Evolutionary conservation across 2,797 vertebrate genomes (phyloP), one percentile per base, ranked within the genome.

Genomic region (Anguilla megastoma): DNA sequence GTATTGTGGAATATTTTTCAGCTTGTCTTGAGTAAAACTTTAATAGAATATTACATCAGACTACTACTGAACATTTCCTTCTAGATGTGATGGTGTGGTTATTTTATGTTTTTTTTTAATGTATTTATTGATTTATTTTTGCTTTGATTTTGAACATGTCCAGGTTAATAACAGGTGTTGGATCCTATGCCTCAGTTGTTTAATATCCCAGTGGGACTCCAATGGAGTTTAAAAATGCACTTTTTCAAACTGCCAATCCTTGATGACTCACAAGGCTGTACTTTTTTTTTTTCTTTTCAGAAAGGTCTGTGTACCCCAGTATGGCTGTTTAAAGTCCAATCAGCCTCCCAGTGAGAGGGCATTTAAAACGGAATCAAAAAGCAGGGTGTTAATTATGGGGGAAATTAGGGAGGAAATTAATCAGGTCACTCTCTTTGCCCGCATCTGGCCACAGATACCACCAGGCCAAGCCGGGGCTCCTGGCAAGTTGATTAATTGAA

Each of bases 321-420:
- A 21, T 87, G 91, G 88, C 87, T 86, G 89, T 89, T 90, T 90
- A 95, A 94, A 95, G 92, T 90, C 93, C 88, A 93, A 94, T 95
- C 94, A 95, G 91, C 93, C 93, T 94, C 94, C 95, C 94, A 92
- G 92, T 94, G 94, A 92, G 94, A 96, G 89, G 92, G 95, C 95
- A 95, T 95, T 94, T 94, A 93, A 45, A 87, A 91, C 89, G 88
- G 91, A 94, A 94, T 95, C 93, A 95, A 94, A 95, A 95, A 92
- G 94, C 93, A 90, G 91, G 93, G 93, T 93, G 94, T 95, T 96
- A 96, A 96, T 97, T 96, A 95, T 96, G 94, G 94, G 93, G 94
- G 92, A 94, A 96, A 96, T 97, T 95, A 95, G 92, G 92, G 91
- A 71, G 90, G 92, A 94, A 95, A 95, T 96, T 95, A 96, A 96